A percentile compares a stretch with the other conserved stretches of the same genome.
phyloP scores from a whole-genome alignment of 2,797 vertebrate species.

The Apogon talboti region DNA sequence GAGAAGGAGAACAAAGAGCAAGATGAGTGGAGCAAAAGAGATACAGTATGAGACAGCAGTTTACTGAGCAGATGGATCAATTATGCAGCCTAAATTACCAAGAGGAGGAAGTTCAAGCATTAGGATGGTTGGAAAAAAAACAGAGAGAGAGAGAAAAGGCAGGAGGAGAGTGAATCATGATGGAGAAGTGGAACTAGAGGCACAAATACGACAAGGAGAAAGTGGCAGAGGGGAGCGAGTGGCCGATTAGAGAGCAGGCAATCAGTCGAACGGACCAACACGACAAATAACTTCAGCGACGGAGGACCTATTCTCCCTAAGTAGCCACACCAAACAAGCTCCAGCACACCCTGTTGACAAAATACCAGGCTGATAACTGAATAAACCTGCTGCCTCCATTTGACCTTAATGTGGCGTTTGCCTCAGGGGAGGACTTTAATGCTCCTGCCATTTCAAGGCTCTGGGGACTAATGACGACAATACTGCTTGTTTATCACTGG shows the following conservation, averaged over 20 bases:
- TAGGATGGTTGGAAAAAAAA: constrained; percentile 28
- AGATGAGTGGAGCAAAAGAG: constrained; percentile 43
- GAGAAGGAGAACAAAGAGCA: constrained; percentile 53
- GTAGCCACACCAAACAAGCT: constrained; percentile 56
- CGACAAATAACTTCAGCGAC: constrained; percentile 47
- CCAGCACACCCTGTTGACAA: constrained; percentile 66
- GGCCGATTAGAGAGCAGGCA: constrained; percentile 46
- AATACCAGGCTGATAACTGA: constrained; percentile 64
- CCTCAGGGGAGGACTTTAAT: constrained; percentile 64
- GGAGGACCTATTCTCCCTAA: constrained; percentile 45
- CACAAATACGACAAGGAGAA: constrained; percentile 36
- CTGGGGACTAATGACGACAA: constrained; percentile 56
- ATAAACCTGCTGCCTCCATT: constrained; percentile 63
- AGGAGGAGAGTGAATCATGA: constrained; percentile 43
- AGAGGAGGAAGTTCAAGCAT: constrained; percentile 60
- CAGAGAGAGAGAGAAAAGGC: constrained; percentile 29
- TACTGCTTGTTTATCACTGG: constrained; percentile 43
- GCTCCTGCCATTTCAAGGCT: constrained; percentile 59
- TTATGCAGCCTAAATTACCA: constrained; percentile 76
- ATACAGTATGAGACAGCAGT: constrained; percentile 63
- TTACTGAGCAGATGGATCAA: constrained; percentile 79
- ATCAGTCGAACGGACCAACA: constrained; percentile 46
- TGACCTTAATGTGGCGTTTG: constrained; percentile 63
- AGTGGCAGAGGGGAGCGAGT: constrained; percentile 33
- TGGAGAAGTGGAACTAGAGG: constrained; percentile 49